These are phyloP conservation scores for Saguinus midas DNA, from an alignment of 2,113 vertebrate genomes.

Conservation along the genomic window DNA sequence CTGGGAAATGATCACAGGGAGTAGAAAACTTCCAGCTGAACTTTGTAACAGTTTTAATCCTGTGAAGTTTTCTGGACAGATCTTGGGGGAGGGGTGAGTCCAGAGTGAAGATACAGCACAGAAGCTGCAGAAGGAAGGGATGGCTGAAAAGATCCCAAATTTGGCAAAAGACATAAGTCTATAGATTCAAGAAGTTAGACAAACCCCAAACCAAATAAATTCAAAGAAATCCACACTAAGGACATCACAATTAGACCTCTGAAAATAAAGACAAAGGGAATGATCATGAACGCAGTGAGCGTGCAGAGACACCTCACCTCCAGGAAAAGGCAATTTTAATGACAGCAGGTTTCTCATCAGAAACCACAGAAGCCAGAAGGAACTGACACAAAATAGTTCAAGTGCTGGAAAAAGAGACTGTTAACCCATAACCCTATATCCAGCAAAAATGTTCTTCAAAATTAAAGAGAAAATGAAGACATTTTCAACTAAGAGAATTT, in stretches of 20 bases:
- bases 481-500: neutral
- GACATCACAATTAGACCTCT: neutral
- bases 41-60: too few relatives aligned
- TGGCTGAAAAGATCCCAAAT: neutral
- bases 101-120: too few relatives aligned
- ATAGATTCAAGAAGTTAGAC: neutral
- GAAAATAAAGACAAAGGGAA: neutral
- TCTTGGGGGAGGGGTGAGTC: too few relatives aligned
- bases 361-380: neutral
- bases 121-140: too few relatives aligned
- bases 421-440: neutral
- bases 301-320: neutral
- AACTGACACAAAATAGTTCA: neutral
- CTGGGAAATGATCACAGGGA: too few relatives aligned
- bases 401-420: neutral
- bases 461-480: neutral
- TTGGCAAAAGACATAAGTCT: neutral
- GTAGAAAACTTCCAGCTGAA: too few relatives aligned
- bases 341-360: neutral
- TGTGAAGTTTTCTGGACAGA: too few relatives aligned
- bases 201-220: neutral
- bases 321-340: neutral
- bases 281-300: rapidly evolving
- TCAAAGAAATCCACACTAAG: neutral
- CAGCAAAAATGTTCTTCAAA: neutral